phyloP scores from a whole-genome alignment of 37 sponge, comb jelly and placozoan species.

The Lycopodina hypogea region DNA sequence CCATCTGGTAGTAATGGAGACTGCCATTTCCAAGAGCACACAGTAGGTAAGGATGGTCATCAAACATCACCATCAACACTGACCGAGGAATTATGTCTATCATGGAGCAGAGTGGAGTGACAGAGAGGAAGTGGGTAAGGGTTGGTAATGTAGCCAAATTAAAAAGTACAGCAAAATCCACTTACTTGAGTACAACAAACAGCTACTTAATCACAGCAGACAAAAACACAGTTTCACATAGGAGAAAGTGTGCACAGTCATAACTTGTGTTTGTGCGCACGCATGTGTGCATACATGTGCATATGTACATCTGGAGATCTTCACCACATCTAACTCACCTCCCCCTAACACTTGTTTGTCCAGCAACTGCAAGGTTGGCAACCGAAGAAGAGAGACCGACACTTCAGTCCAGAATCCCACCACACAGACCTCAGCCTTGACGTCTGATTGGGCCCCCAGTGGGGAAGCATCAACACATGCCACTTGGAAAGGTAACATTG shows the following conservation, averaged over 20 bases:
- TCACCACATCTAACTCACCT: conserved; percentile 42
- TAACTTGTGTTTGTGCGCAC: background rate
- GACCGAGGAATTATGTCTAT: conserved; percentile 87
- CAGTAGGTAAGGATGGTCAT: conserved; percentile 66
- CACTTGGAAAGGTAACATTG: conserved; percentile 74
- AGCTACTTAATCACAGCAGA: too few species aligned
- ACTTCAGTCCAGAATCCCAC: conserved; percentile 92
- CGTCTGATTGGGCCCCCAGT: conserved; percentile 19
- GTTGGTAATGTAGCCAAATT: background rate
- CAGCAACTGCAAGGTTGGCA: conserved; percentile 68
- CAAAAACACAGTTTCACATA: too few species aligned
- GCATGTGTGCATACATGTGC: background rate
- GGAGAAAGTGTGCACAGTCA: too few species aligned
- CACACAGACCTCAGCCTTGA: conserved; percentile 58
- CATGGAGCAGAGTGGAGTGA: background rate
- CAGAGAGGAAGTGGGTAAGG: background rate
- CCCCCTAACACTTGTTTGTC: conserved; percentile 75
- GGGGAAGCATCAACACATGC: conserved; percentile 89
- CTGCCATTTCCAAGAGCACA: conserved; percentile 91
- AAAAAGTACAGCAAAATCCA: background rate
- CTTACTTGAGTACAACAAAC: background rate
- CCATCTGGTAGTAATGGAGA: conserved; percentile 76
- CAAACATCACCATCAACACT: conserved; percentile 68
- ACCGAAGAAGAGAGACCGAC: conserved; percentile 62
- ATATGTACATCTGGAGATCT: background rate